Base-by-base conservation (phyloP, 2,888 invertebrate genomes). In the Achlya flavicornis region DNA sequence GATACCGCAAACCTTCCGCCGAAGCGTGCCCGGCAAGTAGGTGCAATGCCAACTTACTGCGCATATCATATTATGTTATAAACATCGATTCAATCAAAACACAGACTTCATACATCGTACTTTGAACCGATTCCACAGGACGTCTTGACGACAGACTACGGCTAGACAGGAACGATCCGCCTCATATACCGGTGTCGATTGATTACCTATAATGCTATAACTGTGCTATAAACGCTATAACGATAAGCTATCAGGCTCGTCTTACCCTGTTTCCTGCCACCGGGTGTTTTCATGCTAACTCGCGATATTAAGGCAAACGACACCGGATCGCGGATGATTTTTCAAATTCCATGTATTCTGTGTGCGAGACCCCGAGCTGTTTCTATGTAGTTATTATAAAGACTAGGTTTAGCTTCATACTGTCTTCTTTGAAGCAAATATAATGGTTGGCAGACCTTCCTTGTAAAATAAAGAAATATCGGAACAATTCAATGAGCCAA, bases 201-300 rank as follows among this genome's bases (percentile, higher is more conserved):
- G 67, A 72, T 71, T 67, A 72, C 65, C 64, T 35, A 61, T 61
- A 57, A 14, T 43, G 66, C 64, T 35, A 61, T 61, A 53, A 61
- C 7, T 10, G 14, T 38, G 26, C 14, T 43, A 14, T 58, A 32
- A 43, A 5, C 26, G 58, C 46, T 58, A 58, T 66, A 63, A 66
- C 64, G 63, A 66, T 75, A 68, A 74, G 63, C 68, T 65, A 73
- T 70, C 66, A 65, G 66, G 62, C 76, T 78, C 73, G 59, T 60
- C 66, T 76, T 77, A 76, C 82, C 60, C 65, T 16, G 73, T 76
- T 85, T 85, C 85, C 83, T 79, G 82, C 74, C 71, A 83, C 66
- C 19, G 53, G 53, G 66, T 61, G 63, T 62, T 64, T 76, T 78
- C 79, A 68, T 72, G 73, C 73, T 77, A 78, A 80, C 58, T 38